Conservation (phyloP, 2,113 vertebrate genomes). For the Platichthys stellatus region DNA sequence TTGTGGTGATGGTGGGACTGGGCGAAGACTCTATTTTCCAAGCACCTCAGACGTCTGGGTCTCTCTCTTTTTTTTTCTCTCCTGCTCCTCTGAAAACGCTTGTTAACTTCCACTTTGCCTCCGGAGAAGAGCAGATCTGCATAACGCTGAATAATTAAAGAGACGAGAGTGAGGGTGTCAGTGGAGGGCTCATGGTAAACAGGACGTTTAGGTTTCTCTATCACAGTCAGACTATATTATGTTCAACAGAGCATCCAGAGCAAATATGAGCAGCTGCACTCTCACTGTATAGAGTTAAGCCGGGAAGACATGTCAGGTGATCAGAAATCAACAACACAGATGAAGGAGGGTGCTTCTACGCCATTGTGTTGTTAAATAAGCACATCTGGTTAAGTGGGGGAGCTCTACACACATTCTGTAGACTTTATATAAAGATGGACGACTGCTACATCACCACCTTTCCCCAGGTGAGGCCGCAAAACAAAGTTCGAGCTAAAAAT, state of each 20-base stretch:
- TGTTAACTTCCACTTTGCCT: conserved; percentile 37
- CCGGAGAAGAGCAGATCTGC: neutral
- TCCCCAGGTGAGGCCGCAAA: no score
- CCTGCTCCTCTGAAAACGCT: conserved; percentile 1
- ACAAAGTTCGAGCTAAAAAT: no score
- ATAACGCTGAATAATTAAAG: conserved; percentile 27
- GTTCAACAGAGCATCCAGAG: neutral
- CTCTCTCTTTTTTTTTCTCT: neutral
- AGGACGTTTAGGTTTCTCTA: neutral
- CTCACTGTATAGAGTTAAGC: no score
- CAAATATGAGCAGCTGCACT: no score
- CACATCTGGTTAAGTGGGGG: no score
- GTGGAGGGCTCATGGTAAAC: neutral
- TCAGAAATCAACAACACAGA: no score
- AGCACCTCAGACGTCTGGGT: conserved; percentile 8
- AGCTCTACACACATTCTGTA: no score
- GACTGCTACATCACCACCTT: no score
- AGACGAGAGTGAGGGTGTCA: neutral
- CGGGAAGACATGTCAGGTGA: no score
- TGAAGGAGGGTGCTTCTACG: no score
- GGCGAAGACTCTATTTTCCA: conserved; percentile 21
- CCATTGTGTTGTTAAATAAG: no score
- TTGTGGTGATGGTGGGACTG: conserved; percentile 7
- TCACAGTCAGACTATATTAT: neutral
- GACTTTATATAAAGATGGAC: no score